A percentile compares a stretch with the other conserved stretches of the same genome.
These are phyloP conservation scores for Macquaria australasica DNA, from an alignment of 2,113 vertebrate genomes.

Conservation along the genomic window DNA sequence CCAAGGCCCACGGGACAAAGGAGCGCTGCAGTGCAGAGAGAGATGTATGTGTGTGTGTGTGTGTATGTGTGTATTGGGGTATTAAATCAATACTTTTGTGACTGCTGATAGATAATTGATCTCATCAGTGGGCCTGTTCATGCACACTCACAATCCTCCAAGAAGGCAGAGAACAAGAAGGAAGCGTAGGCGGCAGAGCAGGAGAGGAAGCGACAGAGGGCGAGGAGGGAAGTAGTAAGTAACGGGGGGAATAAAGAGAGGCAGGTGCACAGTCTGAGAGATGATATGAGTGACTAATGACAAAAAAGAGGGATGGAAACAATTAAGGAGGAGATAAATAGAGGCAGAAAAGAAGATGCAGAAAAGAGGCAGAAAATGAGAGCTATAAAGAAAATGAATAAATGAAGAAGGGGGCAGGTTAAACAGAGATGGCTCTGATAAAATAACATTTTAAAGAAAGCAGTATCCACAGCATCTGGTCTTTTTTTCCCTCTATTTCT, in stretches of 20 bases:
- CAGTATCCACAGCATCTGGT: not conserved
- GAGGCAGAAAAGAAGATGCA: not conserved
- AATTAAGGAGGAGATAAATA: not conserved
- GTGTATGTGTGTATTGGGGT: not conserved
- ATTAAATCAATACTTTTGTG: slow-evolving; percentile 78
- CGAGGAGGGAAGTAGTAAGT: slow-evolving; percentile 15
- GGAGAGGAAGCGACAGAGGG: slow-evolving; percentile 44
- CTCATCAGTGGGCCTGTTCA: slow-evolving; percentile 75
- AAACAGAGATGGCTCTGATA: slow-evolving; percentile 15
- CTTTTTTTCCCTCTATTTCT: not conserved
- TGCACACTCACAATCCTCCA: slow-evolving; percentile 73
- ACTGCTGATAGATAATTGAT: slow-evolving; percentile 79
- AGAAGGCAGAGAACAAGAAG: slow-evolving; percentile 37
- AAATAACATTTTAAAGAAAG: not conserved
- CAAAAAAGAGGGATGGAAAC: not conserved
- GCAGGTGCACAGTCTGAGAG: slow-evolving; percentile 50
- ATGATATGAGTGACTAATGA: slow-evolving; percentile 32
- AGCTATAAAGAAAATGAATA: not conserved
- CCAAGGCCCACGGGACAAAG: slow-evolving; percentile 55
- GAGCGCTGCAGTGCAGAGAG: slow-evolving; percentile 42
- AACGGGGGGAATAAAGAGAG: slow-evolving; percentile 5
- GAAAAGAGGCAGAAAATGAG: slow-evolving; percentile 1
- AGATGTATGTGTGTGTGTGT: not conserved
- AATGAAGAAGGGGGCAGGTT: not conserved
- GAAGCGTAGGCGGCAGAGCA: slow-evolving; percentile 32